A percentile compares a stretch with the other conserved stretches of the same genome.
Evolutionary conservation across 2,113 vertebrate species (phyloP).

Genomic region (Gymnogyps californianus): DNA sequence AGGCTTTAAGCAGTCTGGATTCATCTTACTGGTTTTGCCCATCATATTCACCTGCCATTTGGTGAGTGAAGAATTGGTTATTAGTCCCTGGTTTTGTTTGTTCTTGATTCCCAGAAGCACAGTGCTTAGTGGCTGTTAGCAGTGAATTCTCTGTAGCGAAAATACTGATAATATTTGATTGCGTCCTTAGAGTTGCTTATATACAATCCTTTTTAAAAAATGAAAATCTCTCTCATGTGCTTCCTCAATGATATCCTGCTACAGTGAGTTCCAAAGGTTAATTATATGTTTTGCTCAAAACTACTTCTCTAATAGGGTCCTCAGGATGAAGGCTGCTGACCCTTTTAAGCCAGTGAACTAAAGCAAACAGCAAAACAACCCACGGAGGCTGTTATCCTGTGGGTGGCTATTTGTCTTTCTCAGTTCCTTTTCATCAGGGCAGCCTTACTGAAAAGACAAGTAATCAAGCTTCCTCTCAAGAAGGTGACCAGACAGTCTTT

Average conservation of each 20-base stretch:
- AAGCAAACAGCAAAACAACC: conserved; percentile 27
- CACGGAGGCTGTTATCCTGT: neutral
- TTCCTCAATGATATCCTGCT: conserved; percentile 43
- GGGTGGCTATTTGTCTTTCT: neutral
- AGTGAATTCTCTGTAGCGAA: neutral
- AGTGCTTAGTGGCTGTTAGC: neutral
- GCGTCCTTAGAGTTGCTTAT: neutral
- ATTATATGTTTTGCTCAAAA: conserved; percentile 37
- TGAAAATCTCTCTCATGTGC: neutral
- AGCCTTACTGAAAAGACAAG: neutral
- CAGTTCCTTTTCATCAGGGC: neutral
- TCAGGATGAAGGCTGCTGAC: neutral
- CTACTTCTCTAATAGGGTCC: conserved; percentile 15
- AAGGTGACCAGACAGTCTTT: neutral
- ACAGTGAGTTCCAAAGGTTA: conserved; percentile 34
- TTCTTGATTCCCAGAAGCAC: neutral
- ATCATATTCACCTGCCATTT: neutral
- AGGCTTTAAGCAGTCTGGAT: neutral
- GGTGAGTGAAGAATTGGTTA: neutral
- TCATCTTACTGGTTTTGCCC: neutral
- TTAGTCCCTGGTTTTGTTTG: neutral
- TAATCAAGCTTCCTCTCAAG: neutral
- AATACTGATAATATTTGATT: neutral
- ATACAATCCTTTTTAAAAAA: neutral
- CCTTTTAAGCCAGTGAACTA: conserved; percentile 43